Conservation (phyloP, 1,140 invertebrate species). For the Lepidurus apus region DNA sequence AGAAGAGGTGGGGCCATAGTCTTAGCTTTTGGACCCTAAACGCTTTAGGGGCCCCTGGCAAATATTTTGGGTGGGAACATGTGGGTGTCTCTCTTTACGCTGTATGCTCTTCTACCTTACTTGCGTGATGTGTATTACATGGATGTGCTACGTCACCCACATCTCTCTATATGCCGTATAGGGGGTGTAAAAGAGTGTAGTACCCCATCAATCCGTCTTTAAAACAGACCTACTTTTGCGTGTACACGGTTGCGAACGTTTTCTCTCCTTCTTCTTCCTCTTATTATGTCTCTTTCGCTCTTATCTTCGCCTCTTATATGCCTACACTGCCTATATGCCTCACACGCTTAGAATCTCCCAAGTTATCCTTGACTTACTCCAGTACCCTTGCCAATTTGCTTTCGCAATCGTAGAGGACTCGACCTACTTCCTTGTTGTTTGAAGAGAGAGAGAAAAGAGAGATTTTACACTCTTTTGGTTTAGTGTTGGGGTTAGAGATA, state of each 20-base stretch:
- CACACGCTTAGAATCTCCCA: background rate
- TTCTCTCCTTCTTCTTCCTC: no score
- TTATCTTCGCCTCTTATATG: no score
- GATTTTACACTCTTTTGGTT: background rate
- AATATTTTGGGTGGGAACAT: background rate
- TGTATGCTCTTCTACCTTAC: background rate
- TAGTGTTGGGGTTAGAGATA: background rate
- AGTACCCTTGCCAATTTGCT: conserved; percentile 21
- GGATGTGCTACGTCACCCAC: conserved; percentile 1
- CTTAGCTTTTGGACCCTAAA: background rate
- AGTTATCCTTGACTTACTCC: conserved; percentile 18
- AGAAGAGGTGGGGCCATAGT: background rate
- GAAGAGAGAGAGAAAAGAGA: no score
- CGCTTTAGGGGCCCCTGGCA: background rate
- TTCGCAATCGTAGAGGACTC: background rate
- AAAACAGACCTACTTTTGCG: conserved; percentile 9
- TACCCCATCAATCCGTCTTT: background rate
- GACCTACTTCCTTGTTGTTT: conserved; percentile 15
- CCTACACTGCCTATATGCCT: background rate
- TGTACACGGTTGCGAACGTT: background rate
- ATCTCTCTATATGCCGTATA: background rate
- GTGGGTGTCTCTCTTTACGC: conserved; percentile 1
- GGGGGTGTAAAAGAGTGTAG: conserved; percentile 1
- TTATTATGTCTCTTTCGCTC: no score
- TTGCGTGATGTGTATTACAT: conserved; percentile 1